Evolutionary conservation across 2,888 invertebrate genomes (phyloP).

Genomic region (Phorcus lineatus): DNA sequence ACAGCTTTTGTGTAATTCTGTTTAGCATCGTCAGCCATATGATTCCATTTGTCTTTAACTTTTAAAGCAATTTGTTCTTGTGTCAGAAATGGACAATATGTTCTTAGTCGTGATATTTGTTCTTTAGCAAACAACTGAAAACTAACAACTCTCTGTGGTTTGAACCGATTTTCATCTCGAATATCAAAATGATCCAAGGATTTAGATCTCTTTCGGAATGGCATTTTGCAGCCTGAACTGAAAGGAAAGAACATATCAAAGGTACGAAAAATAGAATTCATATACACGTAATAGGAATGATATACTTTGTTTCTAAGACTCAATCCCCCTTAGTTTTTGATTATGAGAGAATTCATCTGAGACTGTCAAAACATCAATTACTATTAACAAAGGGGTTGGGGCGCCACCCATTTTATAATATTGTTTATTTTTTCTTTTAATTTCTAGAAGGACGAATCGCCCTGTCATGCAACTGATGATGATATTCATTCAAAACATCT

Average conservation of each 20-base stretch:
- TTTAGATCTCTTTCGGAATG: neutral
- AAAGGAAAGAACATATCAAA: neutral
- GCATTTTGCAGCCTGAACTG: neutral
- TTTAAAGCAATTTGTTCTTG: constrained; percentile 59
- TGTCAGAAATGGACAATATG: constrained; percentile 59
- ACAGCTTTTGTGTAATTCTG: constrained; percentile 42
- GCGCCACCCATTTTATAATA: too few species aligned
- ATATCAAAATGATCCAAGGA: constrained; percentile 20
- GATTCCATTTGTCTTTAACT: constrained; percentile 57
- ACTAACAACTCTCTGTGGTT: constrained; percentile 35
- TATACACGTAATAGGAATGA: too few species aligned
- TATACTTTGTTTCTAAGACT: too few species aligned
- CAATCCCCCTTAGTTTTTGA: too few species aligned
- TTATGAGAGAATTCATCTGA: too few species aligned
- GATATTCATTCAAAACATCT: too few species aligned
- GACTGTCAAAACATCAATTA: too few species aligned
- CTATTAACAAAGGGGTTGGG: too few species aligned
- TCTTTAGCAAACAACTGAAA: constrained; percentile 44
- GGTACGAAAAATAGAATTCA: too few species aligned
- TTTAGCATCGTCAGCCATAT: constrained; percentile 35
- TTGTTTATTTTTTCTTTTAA: too few species aligned
- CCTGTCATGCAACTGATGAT: too few species aligned
- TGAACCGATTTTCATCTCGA: neutral
- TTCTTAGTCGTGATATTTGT: constrained; percentile 48
- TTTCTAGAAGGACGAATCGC: too few species aligned